Evolutionary conservation across 1,140 invertebrate genomes (phyloP).

Genomic region (Trichoplusia ni): DNA sequence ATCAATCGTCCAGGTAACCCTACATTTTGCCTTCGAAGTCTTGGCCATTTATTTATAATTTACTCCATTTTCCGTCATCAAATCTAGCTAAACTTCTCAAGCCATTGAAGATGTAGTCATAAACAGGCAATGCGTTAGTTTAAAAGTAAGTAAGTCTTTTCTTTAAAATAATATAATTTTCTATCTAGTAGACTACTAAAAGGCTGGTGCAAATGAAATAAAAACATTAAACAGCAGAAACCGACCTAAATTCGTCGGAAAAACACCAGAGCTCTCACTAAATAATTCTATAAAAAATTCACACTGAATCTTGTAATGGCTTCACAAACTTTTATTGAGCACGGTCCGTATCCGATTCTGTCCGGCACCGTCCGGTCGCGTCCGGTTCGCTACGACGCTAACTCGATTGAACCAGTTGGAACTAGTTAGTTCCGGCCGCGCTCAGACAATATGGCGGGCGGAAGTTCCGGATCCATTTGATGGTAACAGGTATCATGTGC

Average conservation of each 20-base stretch:
- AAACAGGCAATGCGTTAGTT: no score
- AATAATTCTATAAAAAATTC: constrained; percentile 22
- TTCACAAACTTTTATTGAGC: constrained; percentile 11
- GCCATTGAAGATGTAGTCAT: no score
- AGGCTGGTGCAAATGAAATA: background rate
- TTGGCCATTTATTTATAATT: no score
- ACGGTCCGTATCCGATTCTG: background rate
- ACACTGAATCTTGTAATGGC: constrained; percentile 10
- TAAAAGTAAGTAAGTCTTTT: no score
- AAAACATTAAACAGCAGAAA: background rate
- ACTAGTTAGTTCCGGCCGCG: constrained; percentile 38
- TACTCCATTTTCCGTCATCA: no score
- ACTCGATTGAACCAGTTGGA: constrained; percentile 40
- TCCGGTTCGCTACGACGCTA: constrained; percentile 29
- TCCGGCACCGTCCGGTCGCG: background rate
- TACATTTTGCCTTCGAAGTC: no score
- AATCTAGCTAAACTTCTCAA: no score
- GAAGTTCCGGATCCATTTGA: constrained; percentile 7
- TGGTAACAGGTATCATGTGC: constrained; percentile 3
- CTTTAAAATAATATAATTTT: no score
- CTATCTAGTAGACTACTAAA: no score
- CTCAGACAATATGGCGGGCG: constrained; percentile 1
- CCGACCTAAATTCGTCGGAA: background rate
- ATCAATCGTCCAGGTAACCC: no score
- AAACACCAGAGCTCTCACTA: background rate